Percentiles rank a stretch among this genome's conserved stretches.
phyloP scores from a whole-genome alignment of 2,797 vertebrate species.

The Silurus lanzhouensis region DNA sequence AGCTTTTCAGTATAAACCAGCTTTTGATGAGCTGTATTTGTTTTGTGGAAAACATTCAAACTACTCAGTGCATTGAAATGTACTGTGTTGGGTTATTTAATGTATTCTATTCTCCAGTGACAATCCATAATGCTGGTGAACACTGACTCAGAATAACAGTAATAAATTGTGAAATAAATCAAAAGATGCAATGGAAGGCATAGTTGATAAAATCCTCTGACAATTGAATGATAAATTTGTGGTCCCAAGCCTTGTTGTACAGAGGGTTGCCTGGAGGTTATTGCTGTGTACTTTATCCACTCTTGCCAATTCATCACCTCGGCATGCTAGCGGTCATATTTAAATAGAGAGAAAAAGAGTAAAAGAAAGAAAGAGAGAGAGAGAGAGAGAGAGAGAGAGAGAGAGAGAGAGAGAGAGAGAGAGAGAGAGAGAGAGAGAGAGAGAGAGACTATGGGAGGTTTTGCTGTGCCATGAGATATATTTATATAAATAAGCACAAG shows the following conservation, averaged over 20 bases:
- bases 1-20: neutral
- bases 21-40: neutral
- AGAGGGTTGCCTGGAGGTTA: constrained; percentile 76
- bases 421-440: constrained; percentile 40
- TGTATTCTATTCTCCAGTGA: constrained; percentile 20
- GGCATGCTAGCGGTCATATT: constrained; percentile 59
- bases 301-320: constrained; percentile 76
- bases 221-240: constrained; percentile 80
- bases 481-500: constrained; percentile 23
- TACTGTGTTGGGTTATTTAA: neutral
- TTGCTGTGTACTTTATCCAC: constrained; percentile 78
- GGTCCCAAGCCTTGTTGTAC: constrained; percentile 63
- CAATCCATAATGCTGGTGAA: constrained; percentile 55
- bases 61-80: neutral
- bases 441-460: constrained; percentile 12
- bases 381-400: constrained; percentile 57
- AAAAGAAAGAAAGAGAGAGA: constrained; percentile 47
- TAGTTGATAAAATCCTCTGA: constrained; percentile 75
- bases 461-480: constrained; percentile 25
- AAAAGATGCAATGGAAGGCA: constrained; percentile 70
- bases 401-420: constrained; percentile 36
- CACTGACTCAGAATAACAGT: constrained; percentile 69
- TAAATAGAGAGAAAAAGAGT: constrained; percentile 51
- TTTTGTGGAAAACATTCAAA: constrained; percentile 10
- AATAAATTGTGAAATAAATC: constrained; percentile 79